These are phyloP conservation scores for Amaurobius ferox DNA, from an alignment of 2,888 invertebrate genomes.

Conservation along the genomic window DNA sequence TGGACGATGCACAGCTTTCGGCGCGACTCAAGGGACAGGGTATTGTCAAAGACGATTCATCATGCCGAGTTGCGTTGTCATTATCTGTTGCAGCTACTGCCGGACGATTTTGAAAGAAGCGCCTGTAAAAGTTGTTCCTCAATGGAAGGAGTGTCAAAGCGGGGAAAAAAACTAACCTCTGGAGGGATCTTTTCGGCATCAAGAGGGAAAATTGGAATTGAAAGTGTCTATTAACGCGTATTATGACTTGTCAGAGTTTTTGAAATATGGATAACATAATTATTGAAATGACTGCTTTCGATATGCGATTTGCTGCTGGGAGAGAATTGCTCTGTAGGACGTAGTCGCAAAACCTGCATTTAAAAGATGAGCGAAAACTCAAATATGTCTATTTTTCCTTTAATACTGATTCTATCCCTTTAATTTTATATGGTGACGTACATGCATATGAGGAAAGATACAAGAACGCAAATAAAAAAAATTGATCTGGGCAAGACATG, in stretches of 20 bases:
- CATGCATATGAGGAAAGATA: too few species aligned
- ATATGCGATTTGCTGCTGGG: too few species aligned
- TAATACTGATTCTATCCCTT: too few species aligned
- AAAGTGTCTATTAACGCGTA: background rate
- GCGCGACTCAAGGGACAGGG: background rate
- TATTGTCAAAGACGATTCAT: constrained; percentile 9
- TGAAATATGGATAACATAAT: too few species aligned
- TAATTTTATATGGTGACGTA: too few species aligned
- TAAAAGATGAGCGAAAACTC: too few species aligned
- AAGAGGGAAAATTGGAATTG: background rate
- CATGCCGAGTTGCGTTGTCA: background rate
- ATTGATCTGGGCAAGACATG: too few species aligned
- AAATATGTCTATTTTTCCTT: too few species aligned
- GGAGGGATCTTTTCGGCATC: background rate
- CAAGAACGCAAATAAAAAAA: too few species aligned
- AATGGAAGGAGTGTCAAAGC: background rate
- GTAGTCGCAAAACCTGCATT: too few species aligned
- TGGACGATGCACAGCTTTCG: background rate
- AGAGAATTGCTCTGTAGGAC: too few species aligned
- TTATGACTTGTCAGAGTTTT: background rate
- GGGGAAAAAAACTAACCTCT: background rate
- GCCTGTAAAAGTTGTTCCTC: background rate
- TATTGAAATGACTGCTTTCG: too few species aligned
- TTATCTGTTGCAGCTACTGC: constrained; percentile 4
- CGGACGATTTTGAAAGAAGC: background rate